Evolutionary conservation across 2,888 invertebrate species (phyloP).

Genomic region (Lumbricus terrestris): DNA sequence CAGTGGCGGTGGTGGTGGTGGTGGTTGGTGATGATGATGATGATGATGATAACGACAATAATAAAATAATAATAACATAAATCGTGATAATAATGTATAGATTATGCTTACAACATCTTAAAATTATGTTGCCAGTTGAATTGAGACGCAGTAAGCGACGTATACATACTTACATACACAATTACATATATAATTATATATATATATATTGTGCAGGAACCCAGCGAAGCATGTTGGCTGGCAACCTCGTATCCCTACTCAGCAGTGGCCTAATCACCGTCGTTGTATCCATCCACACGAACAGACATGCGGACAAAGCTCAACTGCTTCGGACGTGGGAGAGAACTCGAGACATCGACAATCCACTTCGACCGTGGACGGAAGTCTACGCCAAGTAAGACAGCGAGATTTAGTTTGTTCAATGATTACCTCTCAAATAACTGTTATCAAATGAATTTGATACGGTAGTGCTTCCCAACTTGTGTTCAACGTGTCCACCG

Average conservation of each 20-base stretch:
- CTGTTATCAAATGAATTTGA: no score
- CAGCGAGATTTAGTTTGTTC: no score
- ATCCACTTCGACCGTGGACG: slow-evolving; percentile 59
- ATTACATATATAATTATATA: no score
- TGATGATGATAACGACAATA: no score
- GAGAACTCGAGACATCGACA: slow-evolving; percentile 59
- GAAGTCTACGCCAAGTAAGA: slow-evolving; percentile 54
- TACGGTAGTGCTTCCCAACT: no score
- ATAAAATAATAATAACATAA: no score
- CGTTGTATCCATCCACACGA: slow-evolving; percentile 42
- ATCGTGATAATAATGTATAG: neutral
- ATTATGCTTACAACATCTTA: slow-evolving; percentile 7
- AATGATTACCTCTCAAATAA: neutral
- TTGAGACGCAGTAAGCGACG: no score
- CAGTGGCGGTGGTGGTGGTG: no score
- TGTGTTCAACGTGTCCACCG: no score
- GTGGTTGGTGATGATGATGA: neutral
- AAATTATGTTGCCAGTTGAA: neutral
- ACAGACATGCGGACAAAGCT: slow-evolving; percentile 25
- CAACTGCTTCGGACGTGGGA: slow-evolving; percentile 54
- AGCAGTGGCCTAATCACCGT: slow-evolving; percentile 52
- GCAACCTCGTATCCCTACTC: slow-evolving; percentile 55
- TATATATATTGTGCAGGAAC: slow-evolving; percentile 42
- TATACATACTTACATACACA: neutral
- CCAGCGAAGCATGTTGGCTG: slow-evolving; percentile 56